Base-by-base conservation (phyloP, 2,888 invertebrate genomes). In the Lepetodrilus schrolli region DNA sequence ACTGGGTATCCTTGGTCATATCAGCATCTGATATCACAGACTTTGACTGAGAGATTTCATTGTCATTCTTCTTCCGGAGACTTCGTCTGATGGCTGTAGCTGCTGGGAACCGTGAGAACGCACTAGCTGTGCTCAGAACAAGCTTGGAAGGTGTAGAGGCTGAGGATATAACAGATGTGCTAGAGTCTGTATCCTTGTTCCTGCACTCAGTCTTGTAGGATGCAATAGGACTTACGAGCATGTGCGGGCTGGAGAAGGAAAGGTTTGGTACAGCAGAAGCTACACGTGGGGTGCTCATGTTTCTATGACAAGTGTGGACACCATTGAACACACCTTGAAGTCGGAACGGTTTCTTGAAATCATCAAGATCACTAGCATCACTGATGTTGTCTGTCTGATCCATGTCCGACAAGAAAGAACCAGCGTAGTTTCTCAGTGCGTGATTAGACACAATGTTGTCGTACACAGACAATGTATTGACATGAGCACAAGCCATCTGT, bases 181-280 rank as follows among this genome's bases (percentile, higher is more conserved):
- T 30, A n/a, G 47, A 30, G 10, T 47, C 66, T 21, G 36, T n/a
- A 17, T 20, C 23, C 20, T 8, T 21, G 20, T 21, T 21, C 23
- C 43, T 17, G 26, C 23, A 17, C 5, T 43, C 47, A 5, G 30
- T 26, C 30, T 58, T 58, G 68, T 68, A 68, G 21, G 21, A 47
- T 26, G 68, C 68, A 13, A 68, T 68, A 13, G 68, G 68, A 23
- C 68, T 68, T n/a, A 68, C 68, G 13, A 68, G 47, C 1, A 68
- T 43, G 47, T 68, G 68, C 5, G 68, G 68, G 47, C 68, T 68
- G 21, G 47, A 7, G 23, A 68, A 68, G n/a, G 38, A 21, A 21
- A 68, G 26, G 17, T n/a, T 68, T 1, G 68, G 47, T 1, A 47
- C 68, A 26, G 68, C 17, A 43, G 68, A 47, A 3, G 58, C 58